Percentiles rank a stretch among this genome's conserved stretches.
Conservation (phyloP, 1,140 invertebrate species). For the Drosophila carrolli region DNA sequence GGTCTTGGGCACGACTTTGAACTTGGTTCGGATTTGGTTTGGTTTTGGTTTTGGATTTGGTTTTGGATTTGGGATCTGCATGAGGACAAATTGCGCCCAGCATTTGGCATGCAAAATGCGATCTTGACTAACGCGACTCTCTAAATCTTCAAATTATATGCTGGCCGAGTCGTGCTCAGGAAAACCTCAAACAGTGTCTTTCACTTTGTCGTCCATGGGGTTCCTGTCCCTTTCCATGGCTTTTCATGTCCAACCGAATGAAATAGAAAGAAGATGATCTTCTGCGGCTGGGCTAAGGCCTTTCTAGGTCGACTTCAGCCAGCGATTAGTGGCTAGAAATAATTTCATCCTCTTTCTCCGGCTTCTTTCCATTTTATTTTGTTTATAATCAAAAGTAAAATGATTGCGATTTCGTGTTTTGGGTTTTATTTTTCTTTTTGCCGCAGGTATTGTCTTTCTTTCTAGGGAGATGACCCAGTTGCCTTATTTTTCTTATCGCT, state of each 20-base stretch:
- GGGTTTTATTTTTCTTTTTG: constrained; percentile 33
- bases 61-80: constrained; percentile 33
- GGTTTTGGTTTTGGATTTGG: constrained; percentile 34
- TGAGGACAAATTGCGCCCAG: constrained; percentile 67
- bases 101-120: constrained; percentile 76
- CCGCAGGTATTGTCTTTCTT: constrained; percentile 40
- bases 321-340: constrained; percentile 54
- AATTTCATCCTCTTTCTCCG: constrained; percentile 41
- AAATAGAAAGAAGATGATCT: constrained; percentile 63
- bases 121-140: constrained; percentile 53
- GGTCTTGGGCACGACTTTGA: constrained; percentile 74
- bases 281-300: constrained; percentile 20
- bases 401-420: constrained; percentile 78
- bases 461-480: constrained; percentile 68
- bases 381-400: constrained; percentile 82
- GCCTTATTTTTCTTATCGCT: constrained; percentile 48
- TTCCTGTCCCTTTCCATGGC: constrained; percentile 47
- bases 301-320: constrained; percentile 50
- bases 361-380: constrained; percentile 47
- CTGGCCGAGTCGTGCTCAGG: constrained; percentile 53
- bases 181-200: constrained; percentile 47
- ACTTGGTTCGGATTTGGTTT: constrained; percentile 67
- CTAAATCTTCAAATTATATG: constrained; percentile 75
- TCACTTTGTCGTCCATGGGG: constrained; percentile 39
- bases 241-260: constrained; percentile 51